Conservation (phyloP, 1,140 invertebrate genomes). For the Odontomachus brunneus region DNA sequence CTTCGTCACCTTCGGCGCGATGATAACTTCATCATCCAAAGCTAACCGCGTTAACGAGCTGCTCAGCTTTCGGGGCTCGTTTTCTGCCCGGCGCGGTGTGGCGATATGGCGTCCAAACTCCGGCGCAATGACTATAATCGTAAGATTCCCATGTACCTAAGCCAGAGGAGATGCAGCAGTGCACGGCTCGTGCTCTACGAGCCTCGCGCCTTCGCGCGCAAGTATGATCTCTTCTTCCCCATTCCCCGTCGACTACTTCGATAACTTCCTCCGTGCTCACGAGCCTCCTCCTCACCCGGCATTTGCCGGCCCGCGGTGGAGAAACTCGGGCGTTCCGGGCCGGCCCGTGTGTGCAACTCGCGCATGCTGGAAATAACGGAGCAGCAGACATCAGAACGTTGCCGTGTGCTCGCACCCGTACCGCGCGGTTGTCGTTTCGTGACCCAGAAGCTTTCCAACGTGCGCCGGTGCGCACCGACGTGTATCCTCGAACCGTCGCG, state of each 20-base stretch:
- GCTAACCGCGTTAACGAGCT: constrained; percentile 24
- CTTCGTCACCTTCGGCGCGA: constrained; percentile 45
- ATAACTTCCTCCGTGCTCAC: constrained; percentile 34
- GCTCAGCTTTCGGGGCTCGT: not conserved
- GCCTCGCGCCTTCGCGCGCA: not conserved
- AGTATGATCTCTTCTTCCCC: not conserved
- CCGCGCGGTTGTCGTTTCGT: not conserved
- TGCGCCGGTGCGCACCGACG: constrained; percentile 26
- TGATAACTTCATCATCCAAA: constrained; percentile 37
- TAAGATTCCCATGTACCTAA: constrained; percentile 20
- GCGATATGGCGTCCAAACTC: constrained; percentile 41
- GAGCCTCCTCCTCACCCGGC: too few species aligned
- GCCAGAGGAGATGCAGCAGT: not conserved
- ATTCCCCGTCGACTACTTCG: constrained; percentile 15
- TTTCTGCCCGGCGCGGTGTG: not conserved
- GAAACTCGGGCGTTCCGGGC: too few species aligned
- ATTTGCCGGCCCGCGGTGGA: too few species aligned
- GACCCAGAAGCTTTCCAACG: constrained; percentile 39
- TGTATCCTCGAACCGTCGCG: constrained; percentile 11
- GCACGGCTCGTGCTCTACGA: constrained; percentile 1
- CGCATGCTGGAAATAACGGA: too few species aligned
- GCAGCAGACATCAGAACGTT: too few species aligned
- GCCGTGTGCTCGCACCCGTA: too few species aligned
- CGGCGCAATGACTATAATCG: constrained; percentile 35
- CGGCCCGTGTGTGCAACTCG: too few species aligned